Conservation (phyloP, 2,113 vertebrate genomes). For the Neotragus moschatus region DNA sequence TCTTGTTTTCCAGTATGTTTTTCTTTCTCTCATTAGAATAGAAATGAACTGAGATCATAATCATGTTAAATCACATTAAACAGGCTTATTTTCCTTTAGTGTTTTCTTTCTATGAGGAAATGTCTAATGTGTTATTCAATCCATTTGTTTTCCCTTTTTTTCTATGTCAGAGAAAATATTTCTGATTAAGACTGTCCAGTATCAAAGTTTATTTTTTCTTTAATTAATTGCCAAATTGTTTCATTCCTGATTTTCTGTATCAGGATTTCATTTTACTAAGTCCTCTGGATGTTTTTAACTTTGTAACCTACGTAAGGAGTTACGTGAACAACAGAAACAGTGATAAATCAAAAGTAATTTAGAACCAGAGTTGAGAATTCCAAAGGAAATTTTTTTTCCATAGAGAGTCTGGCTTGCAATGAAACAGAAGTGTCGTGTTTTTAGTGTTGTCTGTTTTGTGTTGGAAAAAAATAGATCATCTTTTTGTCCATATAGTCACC, state of each 20-base stretch:
- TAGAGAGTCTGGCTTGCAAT: constrained; percentile 41
- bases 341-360: constrained; percentile 28
- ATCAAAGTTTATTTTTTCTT: neutral
- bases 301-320: neutral
- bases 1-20: neutral
- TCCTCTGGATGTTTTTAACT: constrained; percentile 1
- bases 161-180: neutral
- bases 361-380: constrained; percentile 46
- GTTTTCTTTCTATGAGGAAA: neutral
- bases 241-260: neutral
- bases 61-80: neutral
- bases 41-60: neutral
- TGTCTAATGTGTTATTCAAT: neutral
- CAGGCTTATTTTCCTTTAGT: neutral
- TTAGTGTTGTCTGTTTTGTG: constrained; percentile 58
- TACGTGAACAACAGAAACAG: neutral
- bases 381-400: neutral
- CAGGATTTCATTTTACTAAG: neutral
- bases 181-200: neutral
- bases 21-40: neutral
- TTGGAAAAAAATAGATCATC: constrained; percentile 70
- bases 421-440: constrained; percentile 44
- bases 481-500: constrained; percentile 73
- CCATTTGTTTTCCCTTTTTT: neutral
- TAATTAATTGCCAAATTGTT: neutral